Conservation (phyloP, 2,888 invertebrate species). For the Punctoribates punctum region DNA sequence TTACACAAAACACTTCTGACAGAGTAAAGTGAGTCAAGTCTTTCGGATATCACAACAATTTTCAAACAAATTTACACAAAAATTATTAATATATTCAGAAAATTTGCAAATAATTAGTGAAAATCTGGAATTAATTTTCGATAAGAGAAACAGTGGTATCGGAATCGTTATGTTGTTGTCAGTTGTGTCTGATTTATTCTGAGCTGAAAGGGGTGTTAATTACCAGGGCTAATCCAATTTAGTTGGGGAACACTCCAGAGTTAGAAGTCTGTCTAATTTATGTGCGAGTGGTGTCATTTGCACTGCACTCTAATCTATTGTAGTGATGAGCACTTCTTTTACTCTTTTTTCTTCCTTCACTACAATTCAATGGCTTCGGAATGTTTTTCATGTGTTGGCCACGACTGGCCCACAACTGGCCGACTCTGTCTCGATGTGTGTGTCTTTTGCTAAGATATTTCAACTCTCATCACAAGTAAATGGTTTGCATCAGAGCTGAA, state of each 20-base stretch:
- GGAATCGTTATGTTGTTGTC: slow-evolving; percentile 28
- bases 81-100: not conserved
- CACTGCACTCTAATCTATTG: slow-evolving; percentile 17
- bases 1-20: not conserved
- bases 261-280: slow-evolving; percentile 15
- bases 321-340: slow-evolving; percentile 1
- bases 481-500: slow-evolving; percentile 35
- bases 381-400: slow-evolving; percentile 17
- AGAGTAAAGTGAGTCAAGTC: not conserved
- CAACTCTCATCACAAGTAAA: slow-evolving; percentile 12
- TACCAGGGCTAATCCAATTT: slow-evolving; percentile 33
- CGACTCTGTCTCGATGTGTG: slow-evolving; percentile 14
- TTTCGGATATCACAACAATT: slow-evolving; percentile 4
- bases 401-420: not conserved
- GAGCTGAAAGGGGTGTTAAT: slow-evolving; percentile 31
- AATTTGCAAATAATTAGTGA: slow-evolving; percentile 20
- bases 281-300: slow-evolving; percentile 2
- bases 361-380: not conserved
- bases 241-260: not conserved
- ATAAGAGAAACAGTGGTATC: not conserved
- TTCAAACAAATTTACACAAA: not conserved
- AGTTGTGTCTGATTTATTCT: slow-evolving; percentile 35
- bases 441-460: slow-evolving; percentile 16
- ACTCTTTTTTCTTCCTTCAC: not conserved
- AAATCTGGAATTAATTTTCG: not conserved